These are phyloP conservation scores for Melanotaenia pygmaea DNA, from an alignment of 2,797 vertebrate genomes.

Conservation along the genomic window DNA sequence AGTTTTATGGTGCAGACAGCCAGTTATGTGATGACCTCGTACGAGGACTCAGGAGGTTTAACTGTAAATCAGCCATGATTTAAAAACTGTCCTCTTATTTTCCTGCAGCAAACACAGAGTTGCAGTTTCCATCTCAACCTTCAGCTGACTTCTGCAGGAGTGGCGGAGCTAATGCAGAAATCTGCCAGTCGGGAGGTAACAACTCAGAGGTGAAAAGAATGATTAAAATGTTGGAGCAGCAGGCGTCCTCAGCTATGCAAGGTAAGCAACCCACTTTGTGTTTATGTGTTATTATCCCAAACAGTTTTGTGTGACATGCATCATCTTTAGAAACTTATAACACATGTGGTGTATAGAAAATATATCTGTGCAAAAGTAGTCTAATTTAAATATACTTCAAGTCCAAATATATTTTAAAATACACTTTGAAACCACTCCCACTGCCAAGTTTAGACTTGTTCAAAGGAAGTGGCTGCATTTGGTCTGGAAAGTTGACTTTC, in stretches of 20 bases:
- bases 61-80: neutral
- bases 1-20: too few species aligned
- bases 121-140: constrained; percentile 31
- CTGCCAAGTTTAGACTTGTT: constrained; percentile 51
- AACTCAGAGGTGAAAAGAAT: constrained; percentile 76
- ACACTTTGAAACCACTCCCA: constrained; percentile 45
- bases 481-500: constrained; percentile 66
- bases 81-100: constrained; percentile 22
- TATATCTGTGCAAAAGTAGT: constrained; percentile 3
- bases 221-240: constrained; percentile 88
- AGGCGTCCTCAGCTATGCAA: constrained; percentile 84
- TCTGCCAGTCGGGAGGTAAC: constrained; percentile 28
- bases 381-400: constrained; percentile 24
- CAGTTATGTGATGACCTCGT: too few species aligned
- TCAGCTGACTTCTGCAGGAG: constrained; percentile 55
- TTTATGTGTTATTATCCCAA: neutral
- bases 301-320: neutral
- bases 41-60: too few species aligned
- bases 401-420: constrained; percentile 40
- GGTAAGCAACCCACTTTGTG: constrained; percentile 77
- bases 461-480: constrained; percentile 74
- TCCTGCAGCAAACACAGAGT: constrained; percentile 50
- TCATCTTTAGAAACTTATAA: constrained; percentile 6
- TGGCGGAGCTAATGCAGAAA: constrained; percentile 60
- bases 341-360: neutral